Conservation (phyloP, 2,797 vertebrate species). For the Lepilemur ruficaudatus region DNA sequence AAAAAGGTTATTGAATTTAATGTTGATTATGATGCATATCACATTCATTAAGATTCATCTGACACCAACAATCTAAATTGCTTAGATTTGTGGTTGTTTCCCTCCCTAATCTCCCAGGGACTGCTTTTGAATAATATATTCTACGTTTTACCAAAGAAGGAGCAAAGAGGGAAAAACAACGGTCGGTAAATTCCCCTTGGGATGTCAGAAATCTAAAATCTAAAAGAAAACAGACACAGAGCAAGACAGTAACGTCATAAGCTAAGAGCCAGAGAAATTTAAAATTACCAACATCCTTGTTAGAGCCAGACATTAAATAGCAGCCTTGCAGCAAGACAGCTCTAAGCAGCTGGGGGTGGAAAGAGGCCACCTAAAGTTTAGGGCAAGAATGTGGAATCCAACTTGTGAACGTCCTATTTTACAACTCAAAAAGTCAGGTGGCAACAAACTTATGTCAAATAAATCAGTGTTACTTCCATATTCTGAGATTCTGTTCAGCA, state of each 20-base stretch:
- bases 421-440: conserved; percentile 50
- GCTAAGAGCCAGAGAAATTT: conserved; percentile 73
- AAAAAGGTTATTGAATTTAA: conserved; percentile 79
- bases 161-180: background rate
- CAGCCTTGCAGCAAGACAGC: conserved; percentile 38
- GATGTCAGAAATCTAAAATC: conserved; percentile 50
- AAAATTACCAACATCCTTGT: conserved; percentile 74
- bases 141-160: conserved; percentile 74
- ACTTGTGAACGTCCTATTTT: conserved; percentile 38
- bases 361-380: background rate
- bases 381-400: conserved; percentile 46
- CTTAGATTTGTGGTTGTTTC: background rate
- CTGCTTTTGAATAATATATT: conserved; percentile 76
- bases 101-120: conserved; percentile 20
- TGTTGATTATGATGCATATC: conserved; percentile 73
- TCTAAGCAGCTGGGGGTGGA: conserved; percentile 42
- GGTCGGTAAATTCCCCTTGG: background rate
- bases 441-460: conserved; percentile 39
- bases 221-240: conserved; percentile 71
- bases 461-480: conserved; percentile 39
- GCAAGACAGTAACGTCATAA: conserved; percentile 50
- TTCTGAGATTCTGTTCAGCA: background rate
- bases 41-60: conserved; percentile 44
- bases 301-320: conserved; percentile 63
- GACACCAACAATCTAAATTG: conserved; percentile 69